A percentile compares a stretch with the other conserved stretches of the same genome.
Conservation (phyloP, 2,113 vertebrate species). For the Parus major region DNA sequence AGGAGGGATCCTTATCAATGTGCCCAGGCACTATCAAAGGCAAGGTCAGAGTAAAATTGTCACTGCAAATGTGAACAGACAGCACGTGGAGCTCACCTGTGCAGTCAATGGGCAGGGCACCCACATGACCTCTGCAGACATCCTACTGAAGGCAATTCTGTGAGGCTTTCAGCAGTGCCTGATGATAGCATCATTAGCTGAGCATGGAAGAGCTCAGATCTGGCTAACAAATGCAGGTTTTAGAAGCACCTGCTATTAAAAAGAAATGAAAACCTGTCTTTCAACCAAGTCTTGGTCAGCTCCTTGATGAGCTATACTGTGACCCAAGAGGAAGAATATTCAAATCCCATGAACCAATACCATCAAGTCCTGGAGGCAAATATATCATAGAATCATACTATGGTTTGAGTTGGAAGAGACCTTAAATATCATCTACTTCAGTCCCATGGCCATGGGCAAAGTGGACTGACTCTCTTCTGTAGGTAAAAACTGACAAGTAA, state of each 20-base stretch:
- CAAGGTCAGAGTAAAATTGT: not conserved
- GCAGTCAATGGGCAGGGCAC: not conserved
- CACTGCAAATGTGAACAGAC: not conserved
- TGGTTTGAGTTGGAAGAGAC: not conserved
- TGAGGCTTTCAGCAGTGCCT: not conserved
- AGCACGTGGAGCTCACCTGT: not conserved
- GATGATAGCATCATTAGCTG: not conserved
- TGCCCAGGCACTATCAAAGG: not conserved
- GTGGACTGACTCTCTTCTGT: not conserved
- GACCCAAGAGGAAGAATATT: not conserved
- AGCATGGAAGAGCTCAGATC: not conserved
- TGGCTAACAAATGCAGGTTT: not conserved
- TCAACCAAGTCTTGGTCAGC: not conserved
- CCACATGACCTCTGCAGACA: not conserved
- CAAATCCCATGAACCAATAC: not conserved
- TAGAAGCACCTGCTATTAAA: not conserved
- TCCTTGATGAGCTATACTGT: not conserved
- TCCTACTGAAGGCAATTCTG: not conserved
- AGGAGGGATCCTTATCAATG: not conserved
- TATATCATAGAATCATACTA: not conserved
- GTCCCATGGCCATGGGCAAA: not conserved
- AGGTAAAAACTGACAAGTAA: not conserved
- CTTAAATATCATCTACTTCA: not conserved
- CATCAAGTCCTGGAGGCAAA: not conserved
- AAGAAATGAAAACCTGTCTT: not conserved